Percentiles rank a stretch among this genome's conserved stretches.
Evolutionary conservation across 2,888 invertebrate genomes (phyloP).

Genomic region (Muschampia plurimacula): DNA sequence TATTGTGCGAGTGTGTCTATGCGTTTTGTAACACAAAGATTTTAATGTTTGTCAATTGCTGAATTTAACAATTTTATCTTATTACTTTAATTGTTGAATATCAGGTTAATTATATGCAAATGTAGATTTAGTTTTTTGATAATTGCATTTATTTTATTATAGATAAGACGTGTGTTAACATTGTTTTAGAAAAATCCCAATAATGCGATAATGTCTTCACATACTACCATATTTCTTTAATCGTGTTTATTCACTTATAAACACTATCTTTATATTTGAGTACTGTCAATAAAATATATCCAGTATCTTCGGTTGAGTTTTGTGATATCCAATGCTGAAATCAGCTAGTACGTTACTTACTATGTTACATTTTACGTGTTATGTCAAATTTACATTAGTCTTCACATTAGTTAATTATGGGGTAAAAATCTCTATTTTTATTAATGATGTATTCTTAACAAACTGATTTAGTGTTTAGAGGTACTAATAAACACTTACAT

Average conservation of each 20-base stretch:
- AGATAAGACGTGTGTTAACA: background rate
- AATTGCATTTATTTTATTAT: conserved; percentile 31
- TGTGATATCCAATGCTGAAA: conserved; percentile 28
- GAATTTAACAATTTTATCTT: conserved; percentile 10
- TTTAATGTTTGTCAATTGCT: conserved; percentile 26
- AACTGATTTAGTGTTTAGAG: conserved; percentile 59
- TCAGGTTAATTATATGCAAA: background rate
- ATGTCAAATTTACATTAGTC: conserved; percentile 48
- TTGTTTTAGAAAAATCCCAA: conserved; percentile 1
- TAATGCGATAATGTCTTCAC: background rate
- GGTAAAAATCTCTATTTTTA: conserved; percentile 65
- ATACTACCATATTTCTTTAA: background rate
- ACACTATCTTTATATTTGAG: background rate
- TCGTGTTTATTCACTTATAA: background rate
- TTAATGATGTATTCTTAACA: conserved; percentile 54
- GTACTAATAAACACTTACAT: conserved; percentile 58
- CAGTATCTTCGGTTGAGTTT: conserved; percentile 12
- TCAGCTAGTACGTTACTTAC: conserved; percentile 13
- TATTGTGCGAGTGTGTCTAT: conserved; percentile 4
- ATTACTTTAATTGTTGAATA: background rate
- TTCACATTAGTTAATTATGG: conserved; percentile 56
- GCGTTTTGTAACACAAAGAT: conserved; percentile 19
- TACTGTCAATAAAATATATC: conserved; percentile 17
- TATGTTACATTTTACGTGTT: conserved; percentile 43
- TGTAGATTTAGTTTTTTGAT: conserved; percentile 28